A percentile compares a stretch with the other conserved stretches of the same genome.
These are phyloP conservation scores for Melipona bicolor DNA, from an alignment of 2,888 invertebrate genomes.

Conservation along the genomic window DNA sequence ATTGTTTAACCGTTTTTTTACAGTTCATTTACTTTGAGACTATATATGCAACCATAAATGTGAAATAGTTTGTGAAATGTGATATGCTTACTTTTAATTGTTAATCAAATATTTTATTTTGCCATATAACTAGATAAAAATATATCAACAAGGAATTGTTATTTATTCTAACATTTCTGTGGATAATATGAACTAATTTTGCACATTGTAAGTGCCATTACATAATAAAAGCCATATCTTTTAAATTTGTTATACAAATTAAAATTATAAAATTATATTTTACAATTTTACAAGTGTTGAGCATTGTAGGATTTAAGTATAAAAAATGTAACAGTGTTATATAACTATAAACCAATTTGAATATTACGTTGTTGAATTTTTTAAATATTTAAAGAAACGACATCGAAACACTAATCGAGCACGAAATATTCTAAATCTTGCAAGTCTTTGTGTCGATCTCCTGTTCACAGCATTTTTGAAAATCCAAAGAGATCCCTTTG, in stretches of 20 bases:
- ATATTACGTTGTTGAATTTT: neutral
- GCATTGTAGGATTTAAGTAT: neutral
- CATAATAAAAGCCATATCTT: neutral
- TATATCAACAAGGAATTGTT: neutral
- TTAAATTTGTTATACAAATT: neutral
- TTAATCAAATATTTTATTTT: conserved; percentile 48
- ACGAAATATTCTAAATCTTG: neutral
- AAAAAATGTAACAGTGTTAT: neutral
- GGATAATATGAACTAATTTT: neutral
- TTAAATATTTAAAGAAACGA: neutral
- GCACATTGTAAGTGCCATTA: neutral
- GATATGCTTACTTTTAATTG: conserved; percentile 39
- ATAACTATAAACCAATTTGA: no score
- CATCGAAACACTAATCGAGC: neutral
- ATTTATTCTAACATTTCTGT: neutral
- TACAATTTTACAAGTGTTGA: neutral
- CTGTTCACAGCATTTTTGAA: neutral
- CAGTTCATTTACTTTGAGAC: neutral
- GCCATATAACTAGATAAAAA: conserved; percentile 22
- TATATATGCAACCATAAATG: neutral
- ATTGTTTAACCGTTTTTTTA: neutral
- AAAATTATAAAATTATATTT: neutral
- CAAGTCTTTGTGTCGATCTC: conserved; percentile 2
- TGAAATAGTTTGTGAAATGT: conserved; percentile 26
- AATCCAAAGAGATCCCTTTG: conserved; percentile 22